Evolutionary conservation across 2,113 vertebrate genomes (phyloP).

Genomic region (Rhizomys pruinosus): DNA sequence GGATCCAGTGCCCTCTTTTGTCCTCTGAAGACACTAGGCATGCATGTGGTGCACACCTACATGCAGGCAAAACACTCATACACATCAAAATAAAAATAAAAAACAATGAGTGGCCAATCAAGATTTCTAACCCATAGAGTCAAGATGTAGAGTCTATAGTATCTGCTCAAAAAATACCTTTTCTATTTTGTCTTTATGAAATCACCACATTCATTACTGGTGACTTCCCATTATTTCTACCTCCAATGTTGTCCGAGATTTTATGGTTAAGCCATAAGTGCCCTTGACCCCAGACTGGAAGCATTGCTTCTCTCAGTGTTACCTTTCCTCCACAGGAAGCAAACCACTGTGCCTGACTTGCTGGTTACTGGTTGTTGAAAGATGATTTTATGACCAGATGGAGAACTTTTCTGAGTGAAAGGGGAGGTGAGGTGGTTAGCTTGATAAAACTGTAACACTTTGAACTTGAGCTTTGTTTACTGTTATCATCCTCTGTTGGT

Average conservation of each 20-base stretch:
- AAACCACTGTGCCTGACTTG: neutral
- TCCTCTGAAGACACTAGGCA: too few relatives aligned
- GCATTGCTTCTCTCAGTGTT: neutral
- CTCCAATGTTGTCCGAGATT: neutral
- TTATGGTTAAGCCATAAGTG: neutral
- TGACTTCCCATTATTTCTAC: slow-evolving; percentile 11
- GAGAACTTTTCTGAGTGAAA: slow-evolving; percentile 23
- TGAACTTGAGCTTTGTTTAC: slow-evolving; percentile 24
- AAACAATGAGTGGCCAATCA: neutral
- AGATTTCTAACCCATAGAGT: neutral
- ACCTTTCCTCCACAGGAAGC: neutral
- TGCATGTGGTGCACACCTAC: too few relatives aligned
- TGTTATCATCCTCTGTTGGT: neutral
- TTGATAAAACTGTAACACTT: slow-evolving; percentile 34
- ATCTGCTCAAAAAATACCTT: neutral
- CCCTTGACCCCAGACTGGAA: neutral
- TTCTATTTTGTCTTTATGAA: neutral
- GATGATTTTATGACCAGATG: slow-evolving; percentile 21
- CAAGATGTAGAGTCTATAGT: neutral
- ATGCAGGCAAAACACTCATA: too few relatives aligned
- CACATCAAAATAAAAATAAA: neutral
- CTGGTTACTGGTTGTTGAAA: neutral
- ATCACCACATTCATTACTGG: neutral
- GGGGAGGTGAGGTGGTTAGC: neutral
- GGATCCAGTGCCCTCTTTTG: too few relatives aligned